Conservation (phyloP, 2,113 vertebrate species). For the Perognathus longimembris region DNA sequence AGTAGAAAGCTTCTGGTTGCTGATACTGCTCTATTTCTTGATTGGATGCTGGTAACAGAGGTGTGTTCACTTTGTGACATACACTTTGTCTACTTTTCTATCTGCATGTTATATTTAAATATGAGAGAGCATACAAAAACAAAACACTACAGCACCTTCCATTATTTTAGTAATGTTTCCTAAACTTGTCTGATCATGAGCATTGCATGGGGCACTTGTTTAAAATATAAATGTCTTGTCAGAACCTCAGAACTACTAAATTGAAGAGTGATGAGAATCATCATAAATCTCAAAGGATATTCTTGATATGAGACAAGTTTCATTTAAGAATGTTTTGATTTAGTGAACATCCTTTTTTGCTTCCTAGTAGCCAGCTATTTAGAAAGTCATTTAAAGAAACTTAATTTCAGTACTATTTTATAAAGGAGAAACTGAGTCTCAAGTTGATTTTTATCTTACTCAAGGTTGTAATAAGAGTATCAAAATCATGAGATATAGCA, state of each 20-base stretch:
- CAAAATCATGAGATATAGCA: not conserved
- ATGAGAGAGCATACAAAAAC: slow-evolving; percentile 5
- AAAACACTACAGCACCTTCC: not conserved
- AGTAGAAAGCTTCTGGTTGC: not conserved
- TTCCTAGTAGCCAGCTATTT: not conserved
- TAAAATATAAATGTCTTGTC: not conserved
- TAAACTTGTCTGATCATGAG: slow-evolving; percentile 1
- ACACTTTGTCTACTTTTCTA: not conserved
- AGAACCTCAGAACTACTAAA: not conserved
- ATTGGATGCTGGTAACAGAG: not conserved
- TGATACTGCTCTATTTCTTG: not conserved
- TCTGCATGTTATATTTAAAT: not conserved
- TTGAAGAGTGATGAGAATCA: not conserved
- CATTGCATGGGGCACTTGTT: not conserved
- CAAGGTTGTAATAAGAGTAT: slow-evolving; percentile 5
- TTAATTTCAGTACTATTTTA: slow-evolving; percentile 12
- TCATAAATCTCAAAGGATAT: not conserved
- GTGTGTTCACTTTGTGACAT: not conserved
- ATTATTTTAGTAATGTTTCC: not conserved
- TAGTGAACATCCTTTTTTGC: not conserved
- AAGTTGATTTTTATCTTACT: slow-evolving; percentile 17
- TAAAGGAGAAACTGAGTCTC: not conserved
- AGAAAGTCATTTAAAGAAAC: not conserved
- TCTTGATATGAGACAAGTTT: not conserved
- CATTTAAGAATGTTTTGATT: not conserved